phyloP scores from a whole-genome alignment of 1,140 invertebrate genomes.

The Venustaconcha ellipsiformis region DNA sequence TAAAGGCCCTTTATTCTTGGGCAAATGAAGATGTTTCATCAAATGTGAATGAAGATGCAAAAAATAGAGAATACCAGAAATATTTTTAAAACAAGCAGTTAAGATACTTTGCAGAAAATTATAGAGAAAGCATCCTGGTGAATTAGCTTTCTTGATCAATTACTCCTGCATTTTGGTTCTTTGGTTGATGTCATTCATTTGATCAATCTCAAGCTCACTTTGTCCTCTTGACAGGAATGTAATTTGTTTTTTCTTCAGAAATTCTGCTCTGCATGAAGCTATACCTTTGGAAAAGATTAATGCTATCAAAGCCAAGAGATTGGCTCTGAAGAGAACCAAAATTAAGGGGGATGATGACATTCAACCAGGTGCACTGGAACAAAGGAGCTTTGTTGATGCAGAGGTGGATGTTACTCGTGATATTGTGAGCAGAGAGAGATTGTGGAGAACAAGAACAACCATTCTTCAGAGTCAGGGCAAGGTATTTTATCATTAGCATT shows the following conservation, averaged over 20 bases:
- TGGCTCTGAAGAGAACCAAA: constrained; percentile 95
- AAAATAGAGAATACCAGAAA: too few species aligned
- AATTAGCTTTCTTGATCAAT: too few species aligned
- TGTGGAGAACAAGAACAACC: constrained; percentile 95
- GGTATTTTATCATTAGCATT: constrained; percentile 66
- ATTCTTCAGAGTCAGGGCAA: constrained; percentile 96
- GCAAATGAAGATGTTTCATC: too few species aligned
- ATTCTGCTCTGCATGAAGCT: constrained; percentile 84
- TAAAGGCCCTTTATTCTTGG: too few species aligned
- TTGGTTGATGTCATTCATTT: too few species aligned
- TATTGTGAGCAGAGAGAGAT: constrained; percentile 93
- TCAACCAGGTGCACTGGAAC: constrained; percentile 74
- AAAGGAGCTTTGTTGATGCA: constrained; percentile 91
- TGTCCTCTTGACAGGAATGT: too few species aligned
- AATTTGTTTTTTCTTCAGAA: constrained; percentile 39
- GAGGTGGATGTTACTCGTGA: constrained; percentile 96
- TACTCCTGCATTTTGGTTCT: too few species aligned
- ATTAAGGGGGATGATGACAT: constrained; percentile 85
- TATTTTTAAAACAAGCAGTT: too few species aligned
- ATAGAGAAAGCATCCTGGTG: too few species aligned
- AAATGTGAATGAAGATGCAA: too few species aligned
- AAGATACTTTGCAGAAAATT: too few species aligned
- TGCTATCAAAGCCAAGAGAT: constrained; percentile 96
- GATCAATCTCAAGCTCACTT: too few species aligned
- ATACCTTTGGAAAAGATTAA: constrained; percentile 98